phyloP scores from a whole-genome alignment of 1,140 invertebrate species.

The Diorhabda sublineata region DNA sequence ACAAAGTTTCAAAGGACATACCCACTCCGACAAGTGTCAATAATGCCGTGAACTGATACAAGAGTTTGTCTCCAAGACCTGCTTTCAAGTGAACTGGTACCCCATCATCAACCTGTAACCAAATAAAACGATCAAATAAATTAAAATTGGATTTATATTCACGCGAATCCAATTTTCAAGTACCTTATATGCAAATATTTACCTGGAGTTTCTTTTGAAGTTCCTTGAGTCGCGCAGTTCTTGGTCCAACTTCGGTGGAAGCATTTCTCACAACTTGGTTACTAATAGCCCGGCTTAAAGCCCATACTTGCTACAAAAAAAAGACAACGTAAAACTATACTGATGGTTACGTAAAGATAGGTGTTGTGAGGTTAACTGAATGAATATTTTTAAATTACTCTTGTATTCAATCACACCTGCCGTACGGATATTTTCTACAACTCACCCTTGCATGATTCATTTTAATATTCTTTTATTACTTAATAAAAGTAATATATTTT shows the following conservation, averaged over 20 bases:
- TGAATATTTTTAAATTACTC: no score
- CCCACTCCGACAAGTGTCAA: conserved; percentile 46
- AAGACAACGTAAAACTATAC: background rate
- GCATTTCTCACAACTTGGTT: background rate
- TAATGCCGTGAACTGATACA: conserved; percentile 51
- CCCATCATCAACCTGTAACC: conserved; percentile 52
- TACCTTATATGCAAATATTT: background rate
- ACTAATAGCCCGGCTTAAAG: background rate
- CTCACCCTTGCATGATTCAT: no score
- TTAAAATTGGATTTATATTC: background rate
- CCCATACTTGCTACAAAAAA: background rate
- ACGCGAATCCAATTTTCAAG: background rate
- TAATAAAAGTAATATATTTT: no score
- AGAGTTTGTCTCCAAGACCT: conserved; percentile 52
- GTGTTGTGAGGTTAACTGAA: background rate
- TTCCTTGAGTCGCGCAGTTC: background rate
- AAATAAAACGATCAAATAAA: background rate
- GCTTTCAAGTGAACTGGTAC: conserved; percentile 58
- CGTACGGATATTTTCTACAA: no score
- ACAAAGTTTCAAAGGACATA: conserved; percentile 41
- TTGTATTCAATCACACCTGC: no score
- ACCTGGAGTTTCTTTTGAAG: background rate
- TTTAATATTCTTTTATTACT: no score
- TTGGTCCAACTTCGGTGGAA: background rate
- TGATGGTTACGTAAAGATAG: background rate